These are phyloP conservation scores for Columbina picui DNA, from an alignment of 2,113 vertebrate species.

Conservation along the genomic window DNA sequence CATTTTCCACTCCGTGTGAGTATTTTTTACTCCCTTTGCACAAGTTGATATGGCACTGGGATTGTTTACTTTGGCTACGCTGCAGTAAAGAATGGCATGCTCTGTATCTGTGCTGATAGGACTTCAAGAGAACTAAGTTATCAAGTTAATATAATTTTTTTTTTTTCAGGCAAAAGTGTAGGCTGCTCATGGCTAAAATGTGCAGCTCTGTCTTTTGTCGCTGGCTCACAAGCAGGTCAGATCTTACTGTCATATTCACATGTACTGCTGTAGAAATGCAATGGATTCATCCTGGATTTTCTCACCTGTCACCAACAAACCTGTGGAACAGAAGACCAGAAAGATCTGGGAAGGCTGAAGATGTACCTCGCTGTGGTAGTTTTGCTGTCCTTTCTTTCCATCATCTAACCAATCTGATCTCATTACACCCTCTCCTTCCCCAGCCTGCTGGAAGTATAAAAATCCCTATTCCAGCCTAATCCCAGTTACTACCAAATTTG, in stretches of 20 bases:
- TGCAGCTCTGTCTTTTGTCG: not conserved
- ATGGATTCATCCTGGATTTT: not conserved
- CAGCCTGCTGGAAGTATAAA: not conserved
- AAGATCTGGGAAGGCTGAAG: not conserved
- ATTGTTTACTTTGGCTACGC: slow-evolving; percentile 36
- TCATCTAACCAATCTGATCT: not conserved
- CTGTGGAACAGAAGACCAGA: not conserved
- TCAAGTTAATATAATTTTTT: not conserved
- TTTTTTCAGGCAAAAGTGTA: not conserved
- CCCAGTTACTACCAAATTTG: not conserved
- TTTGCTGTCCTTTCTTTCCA: not conserved
- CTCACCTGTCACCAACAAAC: not conserved
- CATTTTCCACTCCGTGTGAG: slow-evolving; percentile 8
- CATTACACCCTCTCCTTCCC: not conserved
- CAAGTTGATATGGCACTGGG: slow-evolving; percentile 14
- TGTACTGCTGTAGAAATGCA: not conserved
- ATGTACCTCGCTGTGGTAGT: not conserved
- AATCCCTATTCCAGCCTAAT: not conserved
- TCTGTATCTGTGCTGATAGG: slow-evolving; percentile 40
- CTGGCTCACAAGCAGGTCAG: not conserved
- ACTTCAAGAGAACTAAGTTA: slow-evolving; percentile 10
- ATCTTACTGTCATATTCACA: not conserved
- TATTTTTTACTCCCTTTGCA: slow-evolving; percentile 23
- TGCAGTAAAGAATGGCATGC: slow-evolving; percentile 12
- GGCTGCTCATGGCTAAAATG: not conserved